A percentile compares a stretch with the other conserved stretches of the same genome.
Conservation (phyloP, 2,888 invertebrate genomes). For the Dynastes tityus region DNA sequence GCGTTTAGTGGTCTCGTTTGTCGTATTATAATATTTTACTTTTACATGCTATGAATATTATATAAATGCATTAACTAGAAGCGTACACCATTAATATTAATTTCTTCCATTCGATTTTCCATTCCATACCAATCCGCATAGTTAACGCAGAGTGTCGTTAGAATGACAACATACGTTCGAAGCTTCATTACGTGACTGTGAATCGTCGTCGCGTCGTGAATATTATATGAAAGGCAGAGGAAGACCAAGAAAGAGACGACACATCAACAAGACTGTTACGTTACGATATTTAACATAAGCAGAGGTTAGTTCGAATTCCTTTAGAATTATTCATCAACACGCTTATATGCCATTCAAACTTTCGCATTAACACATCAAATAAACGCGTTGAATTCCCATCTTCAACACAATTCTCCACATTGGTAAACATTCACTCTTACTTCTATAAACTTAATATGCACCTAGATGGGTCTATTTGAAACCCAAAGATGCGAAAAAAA, state of each 20-base stretch:
- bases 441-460: too few relatives aligned
- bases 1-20: background rate
- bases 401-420: too few relatives aligned
- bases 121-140: constrained; percentile 21
- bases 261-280: constrained; percentile 17
- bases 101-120: constrained; percentile 8
- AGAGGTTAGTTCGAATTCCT: constrained; percentile 13
- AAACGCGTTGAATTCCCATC: too few relatives aligned
- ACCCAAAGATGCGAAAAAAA: too few relatives aligned
- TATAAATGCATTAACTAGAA: constrained; percentile 18
- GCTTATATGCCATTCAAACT: too few relatives aligned
- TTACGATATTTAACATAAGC: constrained; percentile 14
- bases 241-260: constrained; percentile 5
- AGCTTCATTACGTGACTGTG: constrained; percentile 32
- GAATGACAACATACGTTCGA: constrained; percentile 24
- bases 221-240: constrained; percentile 8
- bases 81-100: constrained; percentile 21
- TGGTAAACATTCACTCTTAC: too few relatives aligned
- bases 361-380: too few relatives aligned
- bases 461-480: too few relatives aligned
- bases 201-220: constrained; percentile 17
- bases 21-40: constrained; percentile 11
- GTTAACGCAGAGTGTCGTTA: constrained; percentile 3
- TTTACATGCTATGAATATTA: constrained; percentile 27
- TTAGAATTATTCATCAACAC: constrained; percentile 1